Evolutionary conservation across 2,888 invertebrate genomes (phyloP), one percentile per base, ranked within the genome.

Genomic region (Synanthedon tipuliformis): DNA sequence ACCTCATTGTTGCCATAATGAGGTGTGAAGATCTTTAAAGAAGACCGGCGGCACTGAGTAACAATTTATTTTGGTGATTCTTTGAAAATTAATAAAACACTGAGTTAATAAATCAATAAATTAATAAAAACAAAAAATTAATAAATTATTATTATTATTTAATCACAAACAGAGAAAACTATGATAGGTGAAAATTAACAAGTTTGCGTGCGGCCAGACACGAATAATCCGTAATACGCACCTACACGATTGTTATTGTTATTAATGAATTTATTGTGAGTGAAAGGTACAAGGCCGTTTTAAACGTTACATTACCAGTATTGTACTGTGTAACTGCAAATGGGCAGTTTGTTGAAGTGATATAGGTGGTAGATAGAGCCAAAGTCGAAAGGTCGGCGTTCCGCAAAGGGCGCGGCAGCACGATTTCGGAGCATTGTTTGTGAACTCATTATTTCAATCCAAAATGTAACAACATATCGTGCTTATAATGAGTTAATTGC

Each of bases 231-330:
- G 7, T 23, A 49, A 49, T 49, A 49, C 57, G 61, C 68, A 59
- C 73, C 69, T 61, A 60, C 61, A 62, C 64, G 52, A 57, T 57
- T 59, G 68, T 66, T 73, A 75, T 68, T 71, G 68, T 73, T 76
- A 61, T 67, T 70, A 70, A 73, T 68, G 64, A 66, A 73, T 73
- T 71, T 72, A 68, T 66, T 66, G 63, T 68, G 60, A 78, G 78
- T 74, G 78, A 81, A 68, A 66, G 79, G 73, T 71, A 68, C 80
- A 81, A 81, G 82, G 81, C 56, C 56, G 55, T 41, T 61, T 64
- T 68, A 61, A 64, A 71, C 65, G 67, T 73, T 72, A 73, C 66
- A 72, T 73, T 74, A 71, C 63, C 65, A 67, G 61, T 65, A 70
- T 70, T 75, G 68, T 73, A 65, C 67, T 61, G 67, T 60, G 57